Evolutionary conservation across 2,113 vertebrate genomes (phyloP).

Genomic region (Oreocharis arfaki): DNA sequence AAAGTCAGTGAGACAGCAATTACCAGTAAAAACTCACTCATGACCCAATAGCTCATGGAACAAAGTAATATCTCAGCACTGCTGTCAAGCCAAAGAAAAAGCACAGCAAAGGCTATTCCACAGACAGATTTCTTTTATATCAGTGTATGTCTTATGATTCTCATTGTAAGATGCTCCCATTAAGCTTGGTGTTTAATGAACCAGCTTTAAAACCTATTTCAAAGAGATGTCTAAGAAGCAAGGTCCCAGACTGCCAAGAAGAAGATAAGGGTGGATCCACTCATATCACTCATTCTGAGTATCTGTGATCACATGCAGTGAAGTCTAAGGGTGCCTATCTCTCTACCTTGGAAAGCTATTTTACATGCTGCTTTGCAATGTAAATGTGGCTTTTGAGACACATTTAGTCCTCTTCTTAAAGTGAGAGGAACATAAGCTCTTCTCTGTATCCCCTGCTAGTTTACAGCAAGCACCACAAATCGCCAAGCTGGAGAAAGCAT

Average conservation of each 20-base stretch:
- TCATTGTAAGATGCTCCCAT: background rate
- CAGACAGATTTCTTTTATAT: background rate
- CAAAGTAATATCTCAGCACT: background rate
- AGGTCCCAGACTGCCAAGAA: background rate
- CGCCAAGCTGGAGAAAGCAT: background rate
- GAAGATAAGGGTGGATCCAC: background rate
- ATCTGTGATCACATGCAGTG: background rate
- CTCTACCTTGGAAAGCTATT: background rate
- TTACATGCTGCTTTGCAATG: background rate
- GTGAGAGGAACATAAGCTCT: background rate
- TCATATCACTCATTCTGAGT: background rate
- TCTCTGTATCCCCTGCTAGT: background rate
- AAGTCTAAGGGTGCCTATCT: background rate
- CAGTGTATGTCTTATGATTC: background rate
- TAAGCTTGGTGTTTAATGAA: background rate
- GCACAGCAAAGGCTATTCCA: background rate
- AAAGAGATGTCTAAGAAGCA: background rate
- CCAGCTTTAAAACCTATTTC: background rate
- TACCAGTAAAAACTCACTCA: constrained; percentile 1
- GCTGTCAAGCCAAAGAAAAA: background rate
- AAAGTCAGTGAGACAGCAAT: constrained; percentile 44
- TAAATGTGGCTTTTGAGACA: background rate
- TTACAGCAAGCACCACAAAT: background rate
- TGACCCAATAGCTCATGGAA: constrained; percentile 13
- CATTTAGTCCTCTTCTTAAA: background rate